phyloP scores from a whole-genome alignment of 2,113 vertebrate species.

The Geothlypis trichas region DNA sequence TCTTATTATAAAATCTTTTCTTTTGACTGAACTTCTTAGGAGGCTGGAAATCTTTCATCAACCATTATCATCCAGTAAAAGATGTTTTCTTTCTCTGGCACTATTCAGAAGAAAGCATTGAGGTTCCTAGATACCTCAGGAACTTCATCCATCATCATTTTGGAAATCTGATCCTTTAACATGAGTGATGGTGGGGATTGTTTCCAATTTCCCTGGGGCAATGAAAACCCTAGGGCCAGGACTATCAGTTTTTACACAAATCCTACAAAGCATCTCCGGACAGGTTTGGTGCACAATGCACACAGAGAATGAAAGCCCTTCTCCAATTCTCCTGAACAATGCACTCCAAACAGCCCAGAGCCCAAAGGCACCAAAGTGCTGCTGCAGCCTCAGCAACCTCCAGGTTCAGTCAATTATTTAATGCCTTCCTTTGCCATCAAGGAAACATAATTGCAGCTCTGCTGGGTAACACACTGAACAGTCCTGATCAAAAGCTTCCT shows the following conservation, averaged over 20 bases:
- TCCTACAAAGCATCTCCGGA: not conserved
- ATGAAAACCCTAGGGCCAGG: not conserved
- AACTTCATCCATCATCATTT: not conserved
- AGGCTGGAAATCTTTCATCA: too few species aligned
- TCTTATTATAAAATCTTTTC: not conserved
- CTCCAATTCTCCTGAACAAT: not conserved
- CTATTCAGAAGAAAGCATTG: not conserved
- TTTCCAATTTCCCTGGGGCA: not conserved
- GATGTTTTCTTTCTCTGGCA: not conserved
- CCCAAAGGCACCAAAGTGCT: not conserved
- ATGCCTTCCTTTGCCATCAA: not conserved
- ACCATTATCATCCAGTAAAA: not conserved
- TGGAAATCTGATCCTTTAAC: not conserved
- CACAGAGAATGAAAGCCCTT: not conserved
- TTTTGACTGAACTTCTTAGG: not conserved
- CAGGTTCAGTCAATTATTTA: constrained; percentile 23
- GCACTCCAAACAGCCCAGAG: not conserved
- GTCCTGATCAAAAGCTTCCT: not conserved
- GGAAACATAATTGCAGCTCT: not conserved
- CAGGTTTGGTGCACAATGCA: not conserved
- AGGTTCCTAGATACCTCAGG: not conserved
- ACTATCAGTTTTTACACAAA: not conserved
- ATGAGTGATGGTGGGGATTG: not conserved
- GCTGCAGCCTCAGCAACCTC: not conserved
- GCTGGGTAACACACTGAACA: not conserved